phyloP scores from a whole-genome alignment of 2,888 invertebrate species.

The Coenonympha arcania region DNA sequence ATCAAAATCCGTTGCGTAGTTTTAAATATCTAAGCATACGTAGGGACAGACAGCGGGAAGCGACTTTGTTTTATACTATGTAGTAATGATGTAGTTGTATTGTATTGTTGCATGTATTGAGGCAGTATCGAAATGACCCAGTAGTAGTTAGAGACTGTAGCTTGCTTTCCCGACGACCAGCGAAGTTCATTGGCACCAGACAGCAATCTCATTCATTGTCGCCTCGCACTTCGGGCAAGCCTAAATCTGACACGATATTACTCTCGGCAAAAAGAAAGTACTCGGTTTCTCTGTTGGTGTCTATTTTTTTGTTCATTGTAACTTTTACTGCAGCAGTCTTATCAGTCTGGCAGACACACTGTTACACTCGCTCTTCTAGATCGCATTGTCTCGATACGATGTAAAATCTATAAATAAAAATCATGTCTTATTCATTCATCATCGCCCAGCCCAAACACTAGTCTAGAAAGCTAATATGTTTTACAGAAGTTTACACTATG shows the following conservation, averaged over 20 bases:
- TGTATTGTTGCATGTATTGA: no score
- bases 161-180: conserved; percentile 60
- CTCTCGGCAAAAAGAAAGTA: conserved; percentile 63
- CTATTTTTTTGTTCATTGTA: conserved; percentile 41
- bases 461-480: no score
- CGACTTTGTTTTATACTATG: no score
- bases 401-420: neutral
- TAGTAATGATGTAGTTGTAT: no score
- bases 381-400: neutral
- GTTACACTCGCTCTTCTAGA: conserved; percentile 6
- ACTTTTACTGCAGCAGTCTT: conserved; percentile 6
- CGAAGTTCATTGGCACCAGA: conserved; percentile 65
- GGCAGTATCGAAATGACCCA: conserved; percentile 58
- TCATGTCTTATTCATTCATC: no score
- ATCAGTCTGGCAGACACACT: conserved; percentile 8
- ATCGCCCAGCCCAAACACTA: no score
- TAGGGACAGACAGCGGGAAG: no score
- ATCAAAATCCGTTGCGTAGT: no score
- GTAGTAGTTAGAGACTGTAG: conserved; percentile 53
- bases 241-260: conserved; percentile 58
- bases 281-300: conserved; percentile 49
- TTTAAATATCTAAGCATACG: no score
- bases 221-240: conserved; percentile 40
- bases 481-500: no score
- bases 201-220: conserved; percentile 36